Evolutionary conservation across 2,888 invertebrate genomes (phyloP), one percentile per base, ranked within the genome.

Genomic region (Tenthredo notha): DNA sequence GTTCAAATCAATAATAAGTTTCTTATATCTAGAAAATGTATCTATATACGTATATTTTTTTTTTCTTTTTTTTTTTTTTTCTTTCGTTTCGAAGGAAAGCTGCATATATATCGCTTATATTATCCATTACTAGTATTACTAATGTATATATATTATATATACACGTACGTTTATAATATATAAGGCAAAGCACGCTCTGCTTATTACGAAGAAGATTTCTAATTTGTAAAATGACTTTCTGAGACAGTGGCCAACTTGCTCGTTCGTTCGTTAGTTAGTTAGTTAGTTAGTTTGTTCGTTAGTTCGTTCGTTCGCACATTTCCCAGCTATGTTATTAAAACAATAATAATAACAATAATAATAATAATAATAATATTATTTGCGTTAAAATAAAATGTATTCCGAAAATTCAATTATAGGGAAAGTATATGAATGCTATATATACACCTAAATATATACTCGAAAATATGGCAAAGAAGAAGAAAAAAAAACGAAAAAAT

Each of bases 161-260:
- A 37, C 40, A 72, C 2, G 1, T 43, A 47, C 47, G 47, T 10
- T 12, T 43, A 43, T 18, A 15, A 37, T 78, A 47, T 43, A 25
- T 25, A 25, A n/a, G 18, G 33, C 21, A 29, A 47, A 61, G 47
- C 83, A 83, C 83, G 83, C 83, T 83, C 83, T 83, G 83, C 67
- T 83, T 83, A 43, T 25, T 29, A 29, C 43, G 67, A 50, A 37
- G 9, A 65, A 83, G 83, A 83, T 83, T 83, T 83, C 83, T 83
- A 83, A 83, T 83, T 70, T 33, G 21, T 37, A 40, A 78, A 78
- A 78, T 78, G 9, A 54, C 29, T 78, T 33, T 58, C 54, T 12
- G 33, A 78, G n/a, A 7, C 40, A 37, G 7, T 80, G 80, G 40
- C 80, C 80, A 80, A 80, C 80, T 80, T 80, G 80, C 25, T 80